Percentiles rank a stretch among this genome's conserved stretches.
Evolutionary conservation across 2,113 vertebrate species (phyloP).

Genomic region (Aviceda subcristata): DNA sequence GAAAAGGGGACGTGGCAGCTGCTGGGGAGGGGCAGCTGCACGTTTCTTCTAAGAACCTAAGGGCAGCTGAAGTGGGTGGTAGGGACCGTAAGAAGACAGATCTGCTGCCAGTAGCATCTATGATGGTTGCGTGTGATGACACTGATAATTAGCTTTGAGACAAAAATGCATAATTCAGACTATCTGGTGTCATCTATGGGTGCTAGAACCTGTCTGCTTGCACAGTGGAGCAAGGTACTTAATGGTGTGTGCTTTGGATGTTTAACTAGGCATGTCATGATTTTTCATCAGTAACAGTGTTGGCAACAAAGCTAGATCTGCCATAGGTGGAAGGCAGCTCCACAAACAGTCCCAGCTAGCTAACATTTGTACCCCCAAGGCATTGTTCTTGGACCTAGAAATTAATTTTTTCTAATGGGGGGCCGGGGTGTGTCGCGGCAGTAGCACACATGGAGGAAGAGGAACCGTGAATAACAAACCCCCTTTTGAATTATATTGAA

Average conservation of each 20-base stretch:
- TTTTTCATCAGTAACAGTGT: background rate
- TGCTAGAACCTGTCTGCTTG: background rate
- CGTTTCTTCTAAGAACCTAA: background rate
- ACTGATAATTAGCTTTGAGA: background rate
- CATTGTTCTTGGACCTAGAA: background rate
- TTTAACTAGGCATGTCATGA: background rate
- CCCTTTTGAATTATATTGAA: background rate
- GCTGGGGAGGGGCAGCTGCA: background rate
- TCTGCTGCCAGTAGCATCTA: background rate
- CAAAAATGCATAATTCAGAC: background rate
- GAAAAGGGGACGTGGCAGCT: background rate
- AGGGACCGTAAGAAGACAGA: background rate
- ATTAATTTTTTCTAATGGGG: background rate
- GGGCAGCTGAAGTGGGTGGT: background rate
- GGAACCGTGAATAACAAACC: background rate
- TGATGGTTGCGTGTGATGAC: background rate
- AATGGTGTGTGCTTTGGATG: background rate
- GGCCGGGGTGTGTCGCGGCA: accelerated
- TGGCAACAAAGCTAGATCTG: background rate
- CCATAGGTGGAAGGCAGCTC: background rate
- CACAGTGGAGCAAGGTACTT: background rate
- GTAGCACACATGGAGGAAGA: background rate
- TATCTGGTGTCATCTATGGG: background rate
- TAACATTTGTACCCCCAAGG: background rate
- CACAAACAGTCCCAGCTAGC: background rate